Percentiles rank a stretch among this genome's conserved stretches.
These are phyloP conservation scores for Pantelozetes paolii DNA, from an alignment of 2,888 invertebrate species.

Conservation along the genomic window DNA sequence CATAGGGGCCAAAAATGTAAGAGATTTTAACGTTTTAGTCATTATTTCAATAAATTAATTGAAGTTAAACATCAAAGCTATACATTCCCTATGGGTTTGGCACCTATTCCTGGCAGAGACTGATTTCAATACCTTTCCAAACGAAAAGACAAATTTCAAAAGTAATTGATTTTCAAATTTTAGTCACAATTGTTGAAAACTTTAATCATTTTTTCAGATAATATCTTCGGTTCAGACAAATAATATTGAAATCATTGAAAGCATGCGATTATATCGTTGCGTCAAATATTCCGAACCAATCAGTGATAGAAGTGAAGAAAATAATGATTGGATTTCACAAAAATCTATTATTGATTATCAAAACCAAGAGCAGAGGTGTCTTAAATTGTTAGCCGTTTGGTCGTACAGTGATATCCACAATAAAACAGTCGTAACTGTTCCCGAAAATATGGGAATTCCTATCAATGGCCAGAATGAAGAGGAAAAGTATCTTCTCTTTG, in stretches of 20 bases:
- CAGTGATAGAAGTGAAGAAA: not conserved
- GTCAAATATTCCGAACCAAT: not conserved
- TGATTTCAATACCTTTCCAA: conserved; percentile 14
- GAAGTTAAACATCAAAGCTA: too few species aligned
- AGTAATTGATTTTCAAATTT: too few species aligned
- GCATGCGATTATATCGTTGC: conserved; percentile 14
- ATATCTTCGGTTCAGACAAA: conserved; percentile 1
- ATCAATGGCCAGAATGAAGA: not conserved
- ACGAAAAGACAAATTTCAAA: conserved; percentile 2
- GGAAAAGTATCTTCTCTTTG: conserved; percentile 20
- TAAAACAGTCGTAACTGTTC: conserved; percentile 18
- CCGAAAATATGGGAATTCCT: conserved; percentile 18
- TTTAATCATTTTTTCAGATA: not conserved
- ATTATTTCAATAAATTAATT: not conserved
- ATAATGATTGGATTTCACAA: not conserved
- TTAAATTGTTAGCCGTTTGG: conserved; percentile 10
- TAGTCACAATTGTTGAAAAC: not conserved
- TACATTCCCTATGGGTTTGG: not conserved
- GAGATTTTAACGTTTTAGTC: not conserved
- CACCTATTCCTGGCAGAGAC: not conserved
- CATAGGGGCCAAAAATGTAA: not conserved
- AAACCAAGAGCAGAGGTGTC: conserved; percentile 1
- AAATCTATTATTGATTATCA: not conserved
- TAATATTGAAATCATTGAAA: conserved; percentile 12
- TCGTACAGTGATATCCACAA: not conserved